Evolutionary conservation across 2,113 vertebrate species (phyloP).

Genomic region (Paralichthys olivaceus): DNA sequence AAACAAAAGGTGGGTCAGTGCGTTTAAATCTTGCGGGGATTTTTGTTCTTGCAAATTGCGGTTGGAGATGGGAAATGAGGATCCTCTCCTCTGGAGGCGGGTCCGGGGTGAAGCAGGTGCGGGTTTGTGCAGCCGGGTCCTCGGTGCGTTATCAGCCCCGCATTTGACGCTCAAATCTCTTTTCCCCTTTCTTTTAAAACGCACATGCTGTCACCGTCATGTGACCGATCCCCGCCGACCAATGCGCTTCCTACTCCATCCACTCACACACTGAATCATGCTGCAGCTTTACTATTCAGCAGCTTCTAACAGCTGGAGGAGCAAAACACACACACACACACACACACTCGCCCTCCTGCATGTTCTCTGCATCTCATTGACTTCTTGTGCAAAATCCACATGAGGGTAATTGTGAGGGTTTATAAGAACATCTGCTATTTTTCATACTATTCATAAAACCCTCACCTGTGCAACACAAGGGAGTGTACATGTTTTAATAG

Average conservation of each 20-base stretch:
- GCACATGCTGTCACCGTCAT: slow-evolving; percentile 64
- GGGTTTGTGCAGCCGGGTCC: slow-evolving; percentile 4
- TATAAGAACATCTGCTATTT: not conserved
- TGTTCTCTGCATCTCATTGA: no score
- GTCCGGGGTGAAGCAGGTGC: not conserved
- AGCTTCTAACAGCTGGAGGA: not conserved
- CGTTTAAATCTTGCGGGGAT: not conserved
- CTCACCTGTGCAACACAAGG: not conserved
- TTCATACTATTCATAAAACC: not conserved
- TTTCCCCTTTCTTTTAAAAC: slow-evolving; percentile 57
- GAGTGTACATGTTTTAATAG: not conserved
- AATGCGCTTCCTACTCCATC: slow-evolving; percentile 50
- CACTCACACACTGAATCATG: not conserved
- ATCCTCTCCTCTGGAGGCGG: not conserved
- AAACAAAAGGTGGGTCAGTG: slow-evolving; percentile 3
- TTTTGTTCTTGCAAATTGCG: no score
- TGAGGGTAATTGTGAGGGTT: not conserved
- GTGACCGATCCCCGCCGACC: slow-evolving; percentile 57
- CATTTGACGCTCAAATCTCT: slow-evolving; percentile 52
- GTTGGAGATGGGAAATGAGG: no score
- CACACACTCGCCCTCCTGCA: not conserved
- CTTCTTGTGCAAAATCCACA: not conserved
- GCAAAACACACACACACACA: not conserved
- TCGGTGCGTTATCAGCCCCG: slow-evolving; percentile 3
- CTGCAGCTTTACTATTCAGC: slow-evolving; percentile 37